phyloP scores from a whole-genome alignment of 2,888 invertebrate species.

The Choristoneura rosaceana region DNA sequence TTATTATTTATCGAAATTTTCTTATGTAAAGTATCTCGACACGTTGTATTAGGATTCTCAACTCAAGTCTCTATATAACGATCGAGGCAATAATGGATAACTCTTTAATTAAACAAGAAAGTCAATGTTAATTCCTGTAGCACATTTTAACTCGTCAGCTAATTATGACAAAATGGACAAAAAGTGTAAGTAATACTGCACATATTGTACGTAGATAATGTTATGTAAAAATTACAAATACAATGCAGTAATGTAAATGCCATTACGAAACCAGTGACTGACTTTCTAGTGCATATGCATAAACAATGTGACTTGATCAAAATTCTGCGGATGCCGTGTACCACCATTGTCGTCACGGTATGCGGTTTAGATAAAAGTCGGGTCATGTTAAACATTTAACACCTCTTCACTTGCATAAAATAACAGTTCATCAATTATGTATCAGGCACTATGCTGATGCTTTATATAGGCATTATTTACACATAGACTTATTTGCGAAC shows the following conservation, averaged over 20 bases:
- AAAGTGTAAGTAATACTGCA: constrained; percentile 1
- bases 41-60: too few relatives aligned
- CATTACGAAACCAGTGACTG: constrained; percentile 63
- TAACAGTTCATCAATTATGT: constrained; percentile 26
- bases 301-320: constrained; percentile 55
- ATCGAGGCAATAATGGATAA: not conserved
- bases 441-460: not conserved
- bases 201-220: constrained; percentile 16
- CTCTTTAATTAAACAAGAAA: not conserved
- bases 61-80: not conserved
- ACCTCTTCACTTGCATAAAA: constrained; percentile 5
- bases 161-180: constrained; percentile 24
- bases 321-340: constrained; percentile 50
- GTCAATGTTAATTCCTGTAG: not conserved
- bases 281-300: constrained; percentile 66
- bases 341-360: constrained; percentile 42
- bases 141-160: constrained; percentile 6
- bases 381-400: constrained; percentile 7
- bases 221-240: constrained; percentile 43
- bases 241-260: constrained; percentile 55
- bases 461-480: constrained; percentile 12
- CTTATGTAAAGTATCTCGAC: too few relatives aligned
- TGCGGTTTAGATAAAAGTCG: constrained; percentile 18
- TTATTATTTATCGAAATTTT: too few relatives aligned
- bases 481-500: not conserved